Conservation (phyloP, 1,140 invertebrate species). For the Aethina tumida region DNA sequence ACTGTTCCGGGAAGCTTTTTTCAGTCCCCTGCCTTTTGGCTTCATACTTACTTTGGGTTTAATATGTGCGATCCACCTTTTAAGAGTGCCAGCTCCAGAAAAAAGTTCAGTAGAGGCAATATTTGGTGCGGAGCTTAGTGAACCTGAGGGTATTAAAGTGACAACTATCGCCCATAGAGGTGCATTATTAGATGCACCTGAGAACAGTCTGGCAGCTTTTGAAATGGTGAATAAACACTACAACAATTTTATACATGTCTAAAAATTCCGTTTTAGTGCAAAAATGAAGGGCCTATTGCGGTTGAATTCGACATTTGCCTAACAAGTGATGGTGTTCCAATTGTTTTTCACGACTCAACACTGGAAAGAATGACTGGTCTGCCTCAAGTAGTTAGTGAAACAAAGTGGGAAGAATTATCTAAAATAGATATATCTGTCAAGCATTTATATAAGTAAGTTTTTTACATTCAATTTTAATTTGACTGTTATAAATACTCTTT, state of each 20-base stretch:
- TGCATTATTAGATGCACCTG: conserved; percentile 59
- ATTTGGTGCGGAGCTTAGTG: conserved; percentile 36
- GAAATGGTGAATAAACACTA: conserved; percentile 45
- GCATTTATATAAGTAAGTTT: conserved; percentile 49
- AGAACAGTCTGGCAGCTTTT: conserved; percentile 60
- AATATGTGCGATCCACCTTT: conserved; percentile 16
- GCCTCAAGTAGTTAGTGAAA: conserved; percentile 42
- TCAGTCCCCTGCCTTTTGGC: conserved; percentile 25
- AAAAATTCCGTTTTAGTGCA: conserved; percentile 42
- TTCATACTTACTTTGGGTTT: conserved; percentile 21
- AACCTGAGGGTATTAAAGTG: conserved; percentile 31
- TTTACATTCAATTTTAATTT: conserved; percentile 4
- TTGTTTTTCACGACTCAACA: conserved; percentile 65
- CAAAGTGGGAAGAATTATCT: conserved; percentile 53
- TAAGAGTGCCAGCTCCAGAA: conserved; percentile 33
- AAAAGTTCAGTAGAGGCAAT: conserved; percentile 33
- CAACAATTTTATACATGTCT: conserved; percentile 1
- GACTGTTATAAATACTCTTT: conserved; percentile 11
- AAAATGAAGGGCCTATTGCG: conserved; percentile 52
- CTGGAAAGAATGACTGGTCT: conserved; percentile 56
- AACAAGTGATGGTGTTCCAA: conserved; percentile 59
- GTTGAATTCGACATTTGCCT: conserved; percentile 70
- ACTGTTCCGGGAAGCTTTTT: conserved; percentile 17
- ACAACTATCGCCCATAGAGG: conserved; percentile 56
- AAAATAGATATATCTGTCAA: conserved; percentile 51